Conservation (phyloP, 1,140 invertebrate genomes). For the Littorina saxatilis region DNA sequence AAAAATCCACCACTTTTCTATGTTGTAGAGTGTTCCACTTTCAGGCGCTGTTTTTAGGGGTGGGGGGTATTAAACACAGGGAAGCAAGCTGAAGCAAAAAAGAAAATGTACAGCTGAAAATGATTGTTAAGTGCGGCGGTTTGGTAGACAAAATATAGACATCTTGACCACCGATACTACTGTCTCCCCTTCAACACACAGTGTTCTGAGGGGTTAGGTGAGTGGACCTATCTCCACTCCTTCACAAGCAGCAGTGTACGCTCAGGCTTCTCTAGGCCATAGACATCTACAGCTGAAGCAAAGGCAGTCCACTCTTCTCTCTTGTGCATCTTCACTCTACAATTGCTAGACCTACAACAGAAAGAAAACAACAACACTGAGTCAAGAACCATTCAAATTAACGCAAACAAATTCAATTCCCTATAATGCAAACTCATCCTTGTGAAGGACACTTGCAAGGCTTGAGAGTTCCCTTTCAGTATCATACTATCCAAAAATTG, state of each 20-base stretch:
- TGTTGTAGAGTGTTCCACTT: no score
- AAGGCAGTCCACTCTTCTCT: not conserved
- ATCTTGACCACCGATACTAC: slow-evolving; percentile 12
- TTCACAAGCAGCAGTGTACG: not conserved
- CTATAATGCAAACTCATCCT: not conserved
- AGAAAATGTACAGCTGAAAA: slow-evolving; percentile 20
- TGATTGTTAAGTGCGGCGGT: not conserved
- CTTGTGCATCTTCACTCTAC: not conserved
- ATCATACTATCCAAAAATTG: not conserved
- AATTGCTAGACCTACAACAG: not conserved
- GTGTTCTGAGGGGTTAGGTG: not conserved
- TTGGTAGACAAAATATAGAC: not conserved
- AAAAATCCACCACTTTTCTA: no score
- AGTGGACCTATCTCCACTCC: not conserved
- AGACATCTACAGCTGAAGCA: slow-evolving; percentile 19
- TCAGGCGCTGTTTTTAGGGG: no score
- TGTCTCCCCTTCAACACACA: not conserved
- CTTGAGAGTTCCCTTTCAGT: not conserved
- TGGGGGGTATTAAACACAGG: no score
- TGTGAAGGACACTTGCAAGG: not conserved
- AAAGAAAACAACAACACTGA: not conserved
- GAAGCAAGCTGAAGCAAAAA: not conserved
- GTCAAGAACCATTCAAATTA: no score
- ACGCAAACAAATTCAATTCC: not conserved
- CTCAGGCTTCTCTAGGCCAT: not conserved